Evolutionary conservation across 1,140 invertebrate genomes (phyloP).

Genomic region (Drosophila virilis): DNA sequence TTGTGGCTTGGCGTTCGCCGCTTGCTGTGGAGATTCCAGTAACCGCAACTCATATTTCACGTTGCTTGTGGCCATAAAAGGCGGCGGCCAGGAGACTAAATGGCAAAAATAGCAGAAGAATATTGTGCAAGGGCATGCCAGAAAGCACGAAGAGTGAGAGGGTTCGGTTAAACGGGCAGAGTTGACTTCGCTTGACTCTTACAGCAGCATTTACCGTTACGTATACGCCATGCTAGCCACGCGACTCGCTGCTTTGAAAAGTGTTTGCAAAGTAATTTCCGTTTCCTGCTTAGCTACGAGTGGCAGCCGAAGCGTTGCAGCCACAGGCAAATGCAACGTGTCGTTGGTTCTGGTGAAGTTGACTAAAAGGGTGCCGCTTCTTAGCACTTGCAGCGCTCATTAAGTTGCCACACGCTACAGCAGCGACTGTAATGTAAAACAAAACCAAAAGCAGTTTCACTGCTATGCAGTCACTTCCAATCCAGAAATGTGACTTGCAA

Average conservation of each 20-base stretch:
- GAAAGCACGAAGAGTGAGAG: constrained; percentile 6
- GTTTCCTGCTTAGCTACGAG: constrained; percentile 77
- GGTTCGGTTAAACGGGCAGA: background rate
- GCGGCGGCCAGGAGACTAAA: constrained; percentile 47
- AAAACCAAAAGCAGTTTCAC: background rate
- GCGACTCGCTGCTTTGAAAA: constrained; percentile 51
- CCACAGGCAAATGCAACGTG: constrained; percentile 25
- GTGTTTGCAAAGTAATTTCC: constrained; percentile 83
- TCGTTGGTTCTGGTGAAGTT: constrained; percentile 3
- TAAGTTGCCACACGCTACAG: constrained; percentile 12
- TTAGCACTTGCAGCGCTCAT: constrained; percentile 17
- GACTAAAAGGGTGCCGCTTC: background rate
- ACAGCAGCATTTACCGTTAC: constrained; percentile 35
- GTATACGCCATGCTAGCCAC: constrained; percentile 56
- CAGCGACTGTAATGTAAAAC: constrained; percentile 18
- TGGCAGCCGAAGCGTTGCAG: constrained; percentile 50
- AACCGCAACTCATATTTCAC: constrained; percentile 83
- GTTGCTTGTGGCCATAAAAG: constrained; percentile 73
- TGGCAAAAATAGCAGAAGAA: constrained; percentile 66
- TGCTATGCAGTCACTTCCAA: background rate
- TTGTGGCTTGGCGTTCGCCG: constrained; percentile 21
- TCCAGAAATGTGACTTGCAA: background rate
- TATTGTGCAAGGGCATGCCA: constrained; percentile 56
- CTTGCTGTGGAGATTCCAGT: constrained; percentile 62
- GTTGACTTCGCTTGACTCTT: constrained; percentile 67